phyloP scores from a whole-genome alignment of 2,797 vertebrate genomes.

The Hippopotamyrus pictus region DNA sequence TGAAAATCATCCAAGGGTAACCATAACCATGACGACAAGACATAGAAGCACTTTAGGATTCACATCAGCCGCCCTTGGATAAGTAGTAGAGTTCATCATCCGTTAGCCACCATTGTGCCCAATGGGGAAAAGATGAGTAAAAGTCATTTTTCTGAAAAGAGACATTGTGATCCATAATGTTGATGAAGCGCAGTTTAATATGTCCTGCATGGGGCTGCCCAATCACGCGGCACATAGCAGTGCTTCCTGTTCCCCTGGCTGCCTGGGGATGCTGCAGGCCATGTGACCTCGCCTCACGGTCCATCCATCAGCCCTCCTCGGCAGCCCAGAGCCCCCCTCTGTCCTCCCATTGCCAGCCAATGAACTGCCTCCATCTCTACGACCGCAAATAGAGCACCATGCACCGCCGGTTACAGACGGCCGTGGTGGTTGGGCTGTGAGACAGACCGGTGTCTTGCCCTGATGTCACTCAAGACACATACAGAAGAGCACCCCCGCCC shows the following conservation, averaged over 20 bases:
- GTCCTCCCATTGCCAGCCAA: background rate
- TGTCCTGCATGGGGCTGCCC: background rate
- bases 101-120: background rate
- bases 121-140: background rate
- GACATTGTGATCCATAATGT: background rate
- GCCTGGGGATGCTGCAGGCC: background rate
- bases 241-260: background rate
- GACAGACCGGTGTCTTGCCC: background rate
- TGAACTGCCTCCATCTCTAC: background rate
- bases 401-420: background rate
- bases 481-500: background rate
- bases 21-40: background rate
- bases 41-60: background rate
- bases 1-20: background rate
- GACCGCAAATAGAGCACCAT: background rate
- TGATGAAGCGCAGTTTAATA: constrained; percentile 6
- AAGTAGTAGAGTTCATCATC: background rate
- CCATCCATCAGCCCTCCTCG: background rate
- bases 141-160: background rate
- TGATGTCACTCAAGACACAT: background rate
- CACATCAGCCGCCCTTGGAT: background rate
- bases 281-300: background rate
- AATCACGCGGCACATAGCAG: background rate
- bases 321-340: background rate
- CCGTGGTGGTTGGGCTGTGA: background rate